Evolutionary conservation across 2,113 vertebrate species (phyloP).

Genomic region (Melozone crissalis): DNA sequence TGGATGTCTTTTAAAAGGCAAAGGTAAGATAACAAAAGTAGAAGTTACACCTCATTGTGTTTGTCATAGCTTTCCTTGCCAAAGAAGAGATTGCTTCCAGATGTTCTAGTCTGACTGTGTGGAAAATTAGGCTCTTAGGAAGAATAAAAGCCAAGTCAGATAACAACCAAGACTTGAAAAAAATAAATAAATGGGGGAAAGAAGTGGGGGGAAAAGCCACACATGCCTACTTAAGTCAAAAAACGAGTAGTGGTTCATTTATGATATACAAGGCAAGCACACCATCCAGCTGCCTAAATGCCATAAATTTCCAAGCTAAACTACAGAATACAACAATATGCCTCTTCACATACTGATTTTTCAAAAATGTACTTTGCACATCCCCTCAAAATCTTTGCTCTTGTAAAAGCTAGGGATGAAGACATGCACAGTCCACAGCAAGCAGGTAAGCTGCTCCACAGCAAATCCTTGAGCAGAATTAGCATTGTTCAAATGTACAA

Average conservation of each 20-base stretch:
- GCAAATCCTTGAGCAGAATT: background rate
- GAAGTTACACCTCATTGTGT: conserved; percentile 27
- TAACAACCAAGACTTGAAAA: background rate
- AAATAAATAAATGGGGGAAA: background rate
- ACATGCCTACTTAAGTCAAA: background rate
- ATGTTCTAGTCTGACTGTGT: conserved; percentile 4
- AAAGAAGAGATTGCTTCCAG: conserved; percentile 56
- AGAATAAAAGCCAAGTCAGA: conserved; percentile 46
- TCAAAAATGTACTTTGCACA: background rate
- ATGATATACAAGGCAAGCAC: background rate
- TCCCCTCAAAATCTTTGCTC: background rate
- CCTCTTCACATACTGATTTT: background rate
- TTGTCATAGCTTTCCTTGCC: conserved; percentile 13
- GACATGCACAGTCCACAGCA: background rate
- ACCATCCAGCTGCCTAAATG: background rate
- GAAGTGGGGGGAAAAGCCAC: background rate
- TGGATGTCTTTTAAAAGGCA: background rate
- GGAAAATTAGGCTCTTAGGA: conserved; percentile 46
- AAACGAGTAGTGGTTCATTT: background rate
- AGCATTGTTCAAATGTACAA: background rate
- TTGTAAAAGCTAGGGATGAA: background rate
- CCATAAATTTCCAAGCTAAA: background rate
- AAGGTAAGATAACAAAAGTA: conserved; percentile 37
- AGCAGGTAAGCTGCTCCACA: background rate
- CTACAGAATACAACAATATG: background rate